A percentile compares a stretch with the other conserved stretches of the same genome.
Conservation (phyloP, 92 coral and sea anemone species). For the Zoanthus solanderi region DNA sequence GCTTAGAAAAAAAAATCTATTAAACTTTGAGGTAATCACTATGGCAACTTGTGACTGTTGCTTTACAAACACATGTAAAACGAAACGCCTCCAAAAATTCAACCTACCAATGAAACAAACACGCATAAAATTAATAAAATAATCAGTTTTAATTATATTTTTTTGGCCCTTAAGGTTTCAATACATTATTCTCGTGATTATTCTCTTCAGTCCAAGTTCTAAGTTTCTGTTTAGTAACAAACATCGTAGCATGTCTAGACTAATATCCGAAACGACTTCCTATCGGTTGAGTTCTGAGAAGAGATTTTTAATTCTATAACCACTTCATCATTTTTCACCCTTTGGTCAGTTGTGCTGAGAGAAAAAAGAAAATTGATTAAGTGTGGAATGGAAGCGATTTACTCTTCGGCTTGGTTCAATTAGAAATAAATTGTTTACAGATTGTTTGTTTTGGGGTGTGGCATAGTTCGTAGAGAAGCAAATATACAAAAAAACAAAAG, state of each 20-base stretch:
- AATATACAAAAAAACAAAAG: background rate
- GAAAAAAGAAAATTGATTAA: background rate
- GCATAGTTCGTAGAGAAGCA: background rate
- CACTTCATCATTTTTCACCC: slow-evolving; percentile 28
- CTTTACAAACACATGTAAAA: background rate
- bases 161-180: slow-evolving; percentile 3
- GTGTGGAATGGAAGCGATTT: slow-evolving; percentile 14
- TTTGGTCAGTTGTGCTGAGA: slow-evolving; percentile 22
- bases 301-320: slow-evolving; percentile 13
- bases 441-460: slow-evolving; percentile 10
- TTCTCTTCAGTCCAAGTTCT: slow-evolving; percentile 5
- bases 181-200: background rate
- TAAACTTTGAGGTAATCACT: background rate
- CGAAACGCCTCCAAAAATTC: slow-evolving; percentile 14
- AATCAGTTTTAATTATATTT: background rate
- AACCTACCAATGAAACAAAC: background rate
- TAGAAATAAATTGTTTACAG: slow-evolving; percentile 1
- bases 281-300: slow-evolving; percentile 36
- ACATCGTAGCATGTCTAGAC: slow-evolving; percentile 38
- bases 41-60: background rate
- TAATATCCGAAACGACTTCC: background rate
- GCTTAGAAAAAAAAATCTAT: no score
- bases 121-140: background rate
- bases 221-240: background rate
- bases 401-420: background rate